These are phyloP conservation scores for Heterodera schachtii DNA, from an alignment of 1,140 invertebrate species.

Conservation along the genomic window DNA sequence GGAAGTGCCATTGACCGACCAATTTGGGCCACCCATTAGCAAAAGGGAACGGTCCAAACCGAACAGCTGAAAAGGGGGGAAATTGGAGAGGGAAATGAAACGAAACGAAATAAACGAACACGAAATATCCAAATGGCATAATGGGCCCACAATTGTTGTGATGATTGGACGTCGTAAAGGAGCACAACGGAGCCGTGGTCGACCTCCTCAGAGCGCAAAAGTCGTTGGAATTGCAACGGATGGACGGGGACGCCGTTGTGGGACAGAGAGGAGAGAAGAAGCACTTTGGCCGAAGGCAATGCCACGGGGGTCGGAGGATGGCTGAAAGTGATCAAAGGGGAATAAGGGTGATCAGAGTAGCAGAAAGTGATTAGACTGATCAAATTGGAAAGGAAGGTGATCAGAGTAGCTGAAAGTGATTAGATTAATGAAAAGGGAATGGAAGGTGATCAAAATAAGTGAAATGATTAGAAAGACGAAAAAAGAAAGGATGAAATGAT, in stretches of 20 bases:
- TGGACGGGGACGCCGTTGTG: constrained; percentile 64
- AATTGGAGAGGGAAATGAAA: constrained; percentile 19
- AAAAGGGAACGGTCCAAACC: constrained; percentile 55
- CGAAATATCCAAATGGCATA: constrained; percentile 64
- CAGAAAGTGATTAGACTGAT: no score
- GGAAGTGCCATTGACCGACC: constrained; percentile 40
- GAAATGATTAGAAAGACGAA: no score
- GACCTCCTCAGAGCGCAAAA: constrained; percentile 57
- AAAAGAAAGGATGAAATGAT: no score
- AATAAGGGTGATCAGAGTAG: no score
- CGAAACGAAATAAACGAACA: constrained; percentile 24
- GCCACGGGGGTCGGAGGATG: background rate
- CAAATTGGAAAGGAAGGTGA: no score
- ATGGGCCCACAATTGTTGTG: constrained; percentile 56
- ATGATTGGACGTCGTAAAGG: constrained; percentile 55
- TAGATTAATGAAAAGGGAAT: no score
- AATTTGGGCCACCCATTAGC: constrained; percentile 48
- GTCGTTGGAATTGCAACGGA: constrained; percentile 64
- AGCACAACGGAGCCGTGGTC: constrained; percentile 60
- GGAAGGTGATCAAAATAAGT: no score
- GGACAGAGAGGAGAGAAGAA: constrained; percentile 56
- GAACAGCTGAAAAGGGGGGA: constrained; percentile 53
- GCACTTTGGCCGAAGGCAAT: constrained; percentile 38
- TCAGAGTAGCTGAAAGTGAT: no score
- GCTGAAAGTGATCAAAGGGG: background rate